These are phyloP conservation scores for Orthonyx spaldingii DNA, from an alignment of 2,113 vertebrate species.

Conservation along the genomic window DNA sequence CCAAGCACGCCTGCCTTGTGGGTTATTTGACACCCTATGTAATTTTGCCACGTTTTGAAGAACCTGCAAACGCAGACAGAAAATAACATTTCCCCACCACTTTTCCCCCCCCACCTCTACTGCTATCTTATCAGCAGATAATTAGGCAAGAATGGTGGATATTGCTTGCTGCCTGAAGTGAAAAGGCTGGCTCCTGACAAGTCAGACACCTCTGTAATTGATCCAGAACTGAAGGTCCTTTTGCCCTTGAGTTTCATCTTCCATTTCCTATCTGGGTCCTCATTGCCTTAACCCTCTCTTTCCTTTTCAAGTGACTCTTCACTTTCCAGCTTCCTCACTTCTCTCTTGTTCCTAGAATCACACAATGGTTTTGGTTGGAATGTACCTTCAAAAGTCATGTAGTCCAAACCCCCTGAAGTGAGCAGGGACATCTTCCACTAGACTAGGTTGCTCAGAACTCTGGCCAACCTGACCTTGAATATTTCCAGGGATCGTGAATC, in stretches of 20 bases:
- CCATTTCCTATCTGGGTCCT: background rate
- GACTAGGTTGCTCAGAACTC: background rate
- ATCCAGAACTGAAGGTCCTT: background rate
- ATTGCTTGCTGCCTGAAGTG: background rate
- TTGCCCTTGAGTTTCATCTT: background rate
- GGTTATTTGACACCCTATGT: background rate
- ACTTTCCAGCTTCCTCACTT: background rate
- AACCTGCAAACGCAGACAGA: background rate
- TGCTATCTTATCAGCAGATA: background rate
- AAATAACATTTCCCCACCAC: background rate
- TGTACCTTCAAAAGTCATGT: background rate
- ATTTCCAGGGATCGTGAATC: background rate
- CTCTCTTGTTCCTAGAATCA: background rate
- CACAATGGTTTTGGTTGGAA: background rate
- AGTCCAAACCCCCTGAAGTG: background rate
- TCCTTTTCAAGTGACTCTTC: background rate
- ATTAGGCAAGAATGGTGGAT: background rate
- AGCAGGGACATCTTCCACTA: background rate
- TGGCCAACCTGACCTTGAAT: background rate
- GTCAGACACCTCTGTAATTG: background rate
- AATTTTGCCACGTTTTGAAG: background rate
- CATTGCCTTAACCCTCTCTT: background rate
- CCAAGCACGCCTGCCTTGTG: background rate
- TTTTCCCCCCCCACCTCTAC: accelerated
- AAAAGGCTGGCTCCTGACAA: background rate